Conservation (phyloP, 2,888 invertebrate genomes). For the Diarsia rubi region DNA sequence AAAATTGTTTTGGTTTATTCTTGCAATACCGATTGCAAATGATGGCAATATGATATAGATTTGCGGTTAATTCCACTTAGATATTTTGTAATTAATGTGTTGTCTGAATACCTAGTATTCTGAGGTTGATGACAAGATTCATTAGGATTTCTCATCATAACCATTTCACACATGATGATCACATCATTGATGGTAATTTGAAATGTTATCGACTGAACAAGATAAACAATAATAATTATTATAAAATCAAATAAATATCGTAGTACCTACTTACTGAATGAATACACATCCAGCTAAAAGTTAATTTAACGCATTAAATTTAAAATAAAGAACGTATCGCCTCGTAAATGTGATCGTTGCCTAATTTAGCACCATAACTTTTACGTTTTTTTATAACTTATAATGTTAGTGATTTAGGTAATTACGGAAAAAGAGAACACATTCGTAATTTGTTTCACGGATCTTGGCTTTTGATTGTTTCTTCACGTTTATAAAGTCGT, state of each 20-base stretch:
- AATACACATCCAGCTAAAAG: background rate
- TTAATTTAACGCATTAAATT: background rate
- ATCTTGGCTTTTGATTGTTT: slow-evolving; percentile 40
- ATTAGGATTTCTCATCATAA: background rate
- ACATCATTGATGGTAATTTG: background rate
- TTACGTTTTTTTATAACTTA: no score
- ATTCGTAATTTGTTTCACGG: slow-evolving; percentile 45
- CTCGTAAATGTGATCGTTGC: slow-evolving; percentile 16
- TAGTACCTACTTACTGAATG: no score
- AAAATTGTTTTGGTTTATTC: slow-evolving; percentile 1
- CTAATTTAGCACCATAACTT: slow-evolving; percentile 15
- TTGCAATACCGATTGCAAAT: background rate
- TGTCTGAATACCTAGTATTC: background rate
- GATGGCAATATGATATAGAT: background rate
- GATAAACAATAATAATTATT: background rate
- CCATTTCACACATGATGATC: background rate
- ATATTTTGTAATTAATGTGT: background rate
- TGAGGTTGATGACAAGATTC: background rate
- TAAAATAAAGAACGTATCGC: background rate
- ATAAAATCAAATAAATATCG: background rate
- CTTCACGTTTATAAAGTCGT: slow-evolving; percentile 50
- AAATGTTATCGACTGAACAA: background rate
- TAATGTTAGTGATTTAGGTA: slow-evolving; percentile 16
- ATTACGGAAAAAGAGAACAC: slow-evolving; percentile 28
- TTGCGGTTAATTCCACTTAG: slow-evolving; percentile 5